These are phyloP conservation scores for Argyrosomus japonicus DNA, from an alignment of 2,113 vertebrate species.

Conservation along the genomic window DNA sequence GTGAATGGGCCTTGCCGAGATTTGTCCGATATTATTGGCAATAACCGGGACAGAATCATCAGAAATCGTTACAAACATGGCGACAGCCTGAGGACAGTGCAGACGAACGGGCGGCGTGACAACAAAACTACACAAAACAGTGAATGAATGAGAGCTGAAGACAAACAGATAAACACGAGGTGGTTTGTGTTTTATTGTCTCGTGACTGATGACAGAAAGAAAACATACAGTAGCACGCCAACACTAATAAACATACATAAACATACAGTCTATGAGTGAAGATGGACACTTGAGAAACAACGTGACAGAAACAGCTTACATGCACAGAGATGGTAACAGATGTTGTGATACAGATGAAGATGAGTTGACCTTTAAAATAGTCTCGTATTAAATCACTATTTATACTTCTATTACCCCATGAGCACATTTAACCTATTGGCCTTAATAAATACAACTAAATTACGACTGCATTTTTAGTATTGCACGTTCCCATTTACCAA, in stretches of 20 bases:
- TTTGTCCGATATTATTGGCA: not conserved
- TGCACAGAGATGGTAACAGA: conserved; percentile 29
- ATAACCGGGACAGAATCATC: not conserved
- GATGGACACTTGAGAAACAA: conserved; percentile 33
- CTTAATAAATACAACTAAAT: not conserved
- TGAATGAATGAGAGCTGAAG: conserved; percentile 14
- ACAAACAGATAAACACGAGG: conserved; percentile 55
- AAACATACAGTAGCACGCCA: conserved; percentile 6
- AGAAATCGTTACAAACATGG: not conserved
- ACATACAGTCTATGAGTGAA: conserved; percentile 14
- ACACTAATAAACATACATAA: not conserved
- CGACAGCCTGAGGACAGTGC: not conserved
- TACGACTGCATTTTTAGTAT: not conserved
- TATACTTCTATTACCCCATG: not conserved
- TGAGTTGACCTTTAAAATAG: not conserved
- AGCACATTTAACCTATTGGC: not conserved
- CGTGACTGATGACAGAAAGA: conserved; percentile 34
- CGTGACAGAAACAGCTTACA: conserved; percentile 12
- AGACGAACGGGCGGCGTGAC: not conserved
- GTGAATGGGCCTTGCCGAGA: not conserved
- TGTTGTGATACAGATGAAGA: no score
- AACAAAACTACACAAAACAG: not conserved
- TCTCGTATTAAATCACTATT: not conserved
- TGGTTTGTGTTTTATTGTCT: conserved; percentile 67
- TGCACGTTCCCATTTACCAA: not conserved